Evolutionary conservation across 2,888 invertebrate genomes (phyloP).

Genomic region (Anarsia innoxiella): DNA sequence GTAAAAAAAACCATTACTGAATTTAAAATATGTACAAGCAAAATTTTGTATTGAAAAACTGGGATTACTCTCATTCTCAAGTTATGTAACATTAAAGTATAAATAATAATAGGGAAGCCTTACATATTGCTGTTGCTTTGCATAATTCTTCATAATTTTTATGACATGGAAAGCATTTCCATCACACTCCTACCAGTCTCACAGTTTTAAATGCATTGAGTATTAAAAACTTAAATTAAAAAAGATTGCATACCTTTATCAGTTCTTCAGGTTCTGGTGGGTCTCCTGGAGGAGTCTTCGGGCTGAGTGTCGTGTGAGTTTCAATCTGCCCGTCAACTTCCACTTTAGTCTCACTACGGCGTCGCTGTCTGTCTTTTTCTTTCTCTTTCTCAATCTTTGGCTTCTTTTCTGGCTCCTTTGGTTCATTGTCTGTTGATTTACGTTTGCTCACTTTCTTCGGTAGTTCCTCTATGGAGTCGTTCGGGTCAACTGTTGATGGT

Average conservation of each 20-base stretch:
- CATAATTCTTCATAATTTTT: too few species aligned
- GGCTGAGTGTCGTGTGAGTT: slow-evolving; percentile 85
- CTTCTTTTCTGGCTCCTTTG: slow-evolving; percentile 56
- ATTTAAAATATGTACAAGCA: too few species aligned
- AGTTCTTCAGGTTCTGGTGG: slow-evolving; percentile 95
- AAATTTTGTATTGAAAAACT: too few species aligned
- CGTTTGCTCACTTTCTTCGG: slow-evolving; percentile 47
- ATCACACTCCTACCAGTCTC: too few species aligned
- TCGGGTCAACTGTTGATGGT: slow-evolving; percentile 54
- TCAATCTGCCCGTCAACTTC: slow-evolving; percentile 83
- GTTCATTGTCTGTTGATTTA: slow-evolving; percentile 45
- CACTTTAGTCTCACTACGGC: slow-evolving; percentile 64
- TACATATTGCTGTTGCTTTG: too few species aligned
- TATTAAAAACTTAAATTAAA: not conserved
- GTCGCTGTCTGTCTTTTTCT: slow-evolving; percentile 42
- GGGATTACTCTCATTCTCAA: too few species aligned
- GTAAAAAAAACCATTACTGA: too few species aligned
- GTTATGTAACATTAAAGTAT: too few species aligned
- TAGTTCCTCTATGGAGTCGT: slow-evolving; percentile 34
- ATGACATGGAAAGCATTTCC: too few species aligned
- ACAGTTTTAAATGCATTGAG: too few species aligned
- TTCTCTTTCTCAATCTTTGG: slow-evolving; percentile 47
- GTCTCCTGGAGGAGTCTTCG: slow-evolving; percentile 86
- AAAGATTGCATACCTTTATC: slow-evolving; percentile 77
- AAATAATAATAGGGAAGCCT: too few species aligned